A percentile compares a stretch with the other conserved stretches of the same genome.
Conservation (phyloP, 2,888 invertebrate species). For the Gerris lacustris region DNA sequence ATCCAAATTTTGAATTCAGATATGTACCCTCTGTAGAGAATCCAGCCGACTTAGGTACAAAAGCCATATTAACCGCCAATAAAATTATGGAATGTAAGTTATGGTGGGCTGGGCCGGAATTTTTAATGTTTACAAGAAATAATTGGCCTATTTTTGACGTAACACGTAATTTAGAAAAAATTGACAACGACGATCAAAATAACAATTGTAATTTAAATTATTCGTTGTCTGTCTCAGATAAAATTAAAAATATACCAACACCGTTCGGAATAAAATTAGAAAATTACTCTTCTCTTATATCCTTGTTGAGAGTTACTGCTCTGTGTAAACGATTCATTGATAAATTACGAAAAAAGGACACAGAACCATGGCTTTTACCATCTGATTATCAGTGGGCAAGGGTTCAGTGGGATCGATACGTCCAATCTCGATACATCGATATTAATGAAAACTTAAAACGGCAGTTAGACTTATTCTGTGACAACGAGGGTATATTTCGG, state of each 20-base stretch:
- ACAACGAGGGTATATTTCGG: background rate
- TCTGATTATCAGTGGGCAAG: background rate
- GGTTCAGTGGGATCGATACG: background rate
- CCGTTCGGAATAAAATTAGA: background rate
- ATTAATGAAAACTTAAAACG: slow-evolving; percentile 3
- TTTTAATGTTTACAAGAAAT: background rate
- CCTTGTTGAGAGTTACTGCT: background rate
- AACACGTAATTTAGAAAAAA: background rate
- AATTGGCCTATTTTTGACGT: too few relatives aligned
- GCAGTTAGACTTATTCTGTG: background rate
- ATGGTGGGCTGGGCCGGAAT: background rate
- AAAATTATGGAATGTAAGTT: background rate
- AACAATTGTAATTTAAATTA: background rate
- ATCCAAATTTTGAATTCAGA: background rate
- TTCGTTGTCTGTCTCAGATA: background rate
- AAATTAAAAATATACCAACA: background rate
- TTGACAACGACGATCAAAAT: background rate
- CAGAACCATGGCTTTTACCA: background rate
- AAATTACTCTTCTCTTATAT: background rate
- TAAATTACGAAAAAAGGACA: background rate
- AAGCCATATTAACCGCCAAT: background rate
- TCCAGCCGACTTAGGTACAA: background rate
- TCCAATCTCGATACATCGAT: background rate
- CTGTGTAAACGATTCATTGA: background rate
- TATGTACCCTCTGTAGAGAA: background rate